Evolutionary conservation across 1,140 invertebrate genomes (phyloP).

Genomic region (Bombus confusus): DNA sequence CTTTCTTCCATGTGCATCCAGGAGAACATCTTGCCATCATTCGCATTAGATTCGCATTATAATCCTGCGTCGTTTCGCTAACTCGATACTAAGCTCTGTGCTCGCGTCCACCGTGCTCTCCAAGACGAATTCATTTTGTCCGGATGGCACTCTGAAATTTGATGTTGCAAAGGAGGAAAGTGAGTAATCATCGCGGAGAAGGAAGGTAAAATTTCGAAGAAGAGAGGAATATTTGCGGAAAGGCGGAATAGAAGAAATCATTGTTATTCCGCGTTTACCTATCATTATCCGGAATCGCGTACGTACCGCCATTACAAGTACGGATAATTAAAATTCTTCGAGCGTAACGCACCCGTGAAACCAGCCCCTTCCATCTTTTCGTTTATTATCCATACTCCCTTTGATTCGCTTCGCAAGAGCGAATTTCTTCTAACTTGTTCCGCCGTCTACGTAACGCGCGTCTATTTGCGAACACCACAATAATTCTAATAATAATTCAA

Average conservation of each 20-base stretch:
- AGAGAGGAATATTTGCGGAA: not conserved
- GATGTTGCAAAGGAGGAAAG: not conserved
- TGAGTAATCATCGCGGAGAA: not conserved
- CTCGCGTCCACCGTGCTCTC: not conserved
- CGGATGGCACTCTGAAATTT: not conserved
- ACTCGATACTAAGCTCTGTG: not conserved
- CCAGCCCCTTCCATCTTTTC: constrained; percentile 10
- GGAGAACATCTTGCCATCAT: not conserved
- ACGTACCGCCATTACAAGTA: not conserved
- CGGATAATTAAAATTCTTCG: constrained; percentile 31
- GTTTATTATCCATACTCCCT: constrained; percentile 46
- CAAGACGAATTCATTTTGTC: not conserved
- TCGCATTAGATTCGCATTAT: not conserved
- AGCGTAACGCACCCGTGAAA: not conserved
- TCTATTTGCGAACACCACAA: constrained; percentile 49
- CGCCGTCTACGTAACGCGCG: not conserved
- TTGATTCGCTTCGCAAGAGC: constrained; percentile 57
- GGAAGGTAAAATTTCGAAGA: not conserved
- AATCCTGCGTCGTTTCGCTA: not conserved
- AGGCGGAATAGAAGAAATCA: not conserved
- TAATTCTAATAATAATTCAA: constrained; percentile 66
- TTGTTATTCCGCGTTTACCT: constrained; percentile 24
- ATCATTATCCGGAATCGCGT: not conserved
- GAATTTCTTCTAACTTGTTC: constrained; percentile 48
- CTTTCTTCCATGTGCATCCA: not conserved